A percentile compares a stretch with the other conserved stretches of the same genome.
phyloP scores from a whole-genome alignment of 2,888 invertebrate species.

The Diogma glabrata region DNA sequence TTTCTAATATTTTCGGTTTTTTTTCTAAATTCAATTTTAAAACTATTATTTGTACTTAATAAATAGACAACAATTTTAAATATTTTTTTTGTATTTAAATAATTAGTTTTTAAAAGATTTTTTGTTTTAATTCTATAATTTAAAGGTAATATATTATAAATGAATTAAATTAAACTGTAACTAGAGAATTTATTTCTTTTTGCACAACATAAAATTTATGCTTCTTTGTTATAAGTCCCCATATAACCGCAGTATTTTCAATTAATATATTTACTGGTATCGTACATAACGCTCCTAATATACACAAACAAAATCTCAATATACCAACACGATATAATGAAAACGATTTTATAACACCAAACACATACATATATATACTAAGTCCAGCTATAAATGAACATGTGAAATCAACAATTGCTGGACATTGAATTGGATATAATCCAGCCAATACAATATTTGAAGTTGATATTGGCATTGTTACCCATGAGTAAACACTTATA shows the following conservation, averaged over 20 bases:
- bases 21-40: too few relatives aligned
- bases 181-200: conserved; percentile 67
- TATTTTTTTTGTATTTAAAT: too few relatives aligned
- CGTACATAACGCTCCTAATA: conserved; percentile 76
- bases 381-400: conserved; percentile 89
- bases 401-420: conserved; percentile 67
- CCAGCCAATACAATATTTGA: conserved; percentile 78
- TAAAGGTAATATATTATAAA: too few relatives aligned
- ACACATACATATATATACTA: conserved; percentile 95
- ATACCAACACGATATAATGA: conserved; percentile 78
- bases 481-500: conserved; percentile 91
- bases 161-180: conserved; percentile 44
- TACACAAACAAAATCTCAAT: conserved; percentile 63
- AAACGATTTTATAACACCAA: conserved; percentile 94
- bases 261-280: conserved; percentile 90
- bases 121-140: too few relatives aligned
- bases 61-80: too few relatives aligned
- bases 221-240: conserved; percentile 90
- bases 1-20: too few relatives aligned
- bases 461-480: conserved; percentile 84
- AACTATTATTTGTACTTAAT: too few relatives aligned
- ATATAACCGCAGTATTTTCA: conserved; percentile 89
- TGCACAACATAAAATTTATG: conserved; percentile 96
- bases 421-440: conserved; percentile 78
- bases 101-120: too few relatives aligned